These are phyloP conservation scores for Etia nguti DNA, from an alignment of 2,113 vertebrate genomes.

Conservation along the genomic window DNA sequence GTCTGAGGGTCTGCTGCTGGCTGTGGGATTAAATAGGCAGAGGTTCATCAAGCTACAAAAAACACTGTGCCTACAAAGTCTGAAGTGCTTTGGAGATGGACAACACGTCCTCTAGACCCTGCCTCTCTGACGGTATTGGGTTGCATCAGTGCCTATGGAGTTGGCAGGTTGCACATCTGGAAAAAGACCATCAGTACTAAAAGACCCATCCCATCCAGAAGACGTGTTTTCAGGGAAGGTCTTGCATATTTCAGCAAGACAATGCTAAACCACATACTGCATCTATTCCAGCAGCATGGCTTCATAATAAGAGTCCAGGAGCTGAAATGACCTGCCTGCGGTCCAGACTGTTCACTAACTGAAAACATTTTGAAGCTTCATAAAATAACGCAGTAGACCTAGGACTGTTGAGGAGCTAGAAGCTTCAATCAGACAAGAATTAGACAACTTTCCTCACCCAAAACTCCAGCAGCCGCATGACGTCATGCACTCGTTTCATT, in stretches of 20 bases:
- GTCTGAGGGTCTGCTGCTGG: neutral
- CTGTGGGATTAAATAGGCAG: neutral
- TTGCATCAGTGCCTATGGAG: neutral
- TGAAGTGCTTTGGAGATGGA: neutral
- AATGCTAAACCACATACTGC: neutral
- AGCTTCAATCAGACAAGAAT: neutral
- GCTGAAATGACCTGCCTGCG: rapidly evolving
- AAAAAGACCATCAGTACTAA: neutral
- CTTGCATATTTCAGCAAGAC: neutral
- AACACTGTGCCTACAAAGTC: neutral
- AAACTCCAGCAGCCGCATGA: neutral
- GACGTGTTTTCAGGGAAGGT: neutral
- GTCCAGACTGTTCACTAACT: neutral
- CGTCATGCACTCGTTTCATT: neutral
- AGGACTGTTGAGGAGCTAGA: neutral
- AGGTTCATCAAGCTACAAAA: neutral
- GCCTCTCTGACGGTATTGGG: neutral
- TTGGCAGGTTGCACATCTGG: neutral
- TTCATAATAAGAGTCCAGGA: neutral
- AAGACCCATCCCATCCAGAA: neutral
- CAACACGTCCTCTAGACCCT: neutral
- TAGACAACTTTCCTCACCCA: neutral
- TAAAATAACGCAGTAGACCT: neutral
- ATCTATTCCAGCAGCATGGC: neutral
- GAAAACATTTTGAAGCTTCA: neutral